Evolutionary conservation across 2,888 invertebrate species (phyloP).

Genomic region (Aromia moschata): DNA sequence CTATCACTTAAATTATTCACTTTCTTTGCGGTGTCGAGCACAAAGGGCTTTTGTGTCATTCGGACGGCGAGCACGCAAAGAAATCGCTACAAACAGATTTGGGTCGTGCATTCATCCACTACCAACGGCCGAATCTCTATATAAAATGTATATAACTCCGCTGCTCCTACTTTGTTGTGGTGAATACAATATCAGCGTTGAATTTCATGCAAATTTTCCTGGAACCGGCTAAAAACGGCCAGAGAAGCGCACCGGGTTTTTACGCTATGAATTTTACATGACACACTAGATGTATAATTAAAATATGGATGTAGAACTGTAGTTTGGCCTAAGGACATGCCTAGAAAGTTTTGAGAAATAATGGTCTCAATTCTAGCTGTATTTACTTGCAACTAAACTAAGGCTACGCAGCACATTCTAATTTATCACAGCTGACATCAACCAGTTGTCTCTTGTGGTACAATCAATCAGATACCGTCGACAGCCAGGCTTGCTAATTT

Average conservation of each 20-base stretch:
- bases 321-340: no score
- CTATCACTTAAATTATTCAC: slow-evolving; percentile 4
- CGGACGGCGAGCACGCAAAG: background rate
- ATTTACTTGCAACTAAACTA: no score
- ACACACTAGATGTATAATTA: background rate
- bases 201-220: background rate
- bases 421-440: no score
- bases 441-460: no score
- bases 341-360: no score
- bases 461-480: no score
- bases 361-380: no score
- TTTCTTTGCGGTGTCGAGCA: background rate
- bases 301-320: no score
- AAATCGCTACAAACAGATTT: slow-evolving; percentile 5
- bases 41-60: slow-evolving; percentile 11
- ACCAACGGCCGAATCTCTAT: background rate
- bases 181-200: slow-evolving; percentile 1
- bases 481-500: no score
- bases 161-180: background rate
- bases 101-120: slow-evolving; percentile 4
- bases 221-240: background rate
- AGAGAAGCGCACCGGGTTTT: background rate
- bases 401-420: no score
- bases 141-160: background rate
- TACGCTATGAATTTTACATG: slow-evolving; percentile 1